Evolutionary conservation across 2,888 invertebrate species (phyloP).

Genomic region (Eilema griseolum): DNA sequence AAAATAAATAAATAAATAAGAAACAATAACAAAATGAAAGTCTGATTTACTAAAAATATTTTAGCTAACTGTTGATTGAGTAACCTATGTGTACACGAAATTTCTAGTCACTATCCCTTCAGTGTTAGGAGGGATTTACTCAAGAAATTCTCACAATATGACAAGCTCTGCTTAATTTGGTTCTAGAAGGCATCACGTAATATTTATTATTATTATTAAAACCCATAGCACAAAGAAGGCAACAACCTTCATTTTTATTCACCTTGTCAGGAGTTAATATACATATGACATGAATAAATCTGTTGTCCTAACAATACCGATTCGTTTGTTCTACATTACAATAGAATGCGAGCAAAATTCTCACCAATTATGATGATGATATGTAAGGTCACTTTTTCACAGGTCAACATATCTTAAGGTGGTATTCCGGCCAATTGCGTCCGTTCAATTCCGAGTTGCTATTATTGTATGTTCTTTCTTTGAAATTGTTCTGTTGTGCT

Average conservation of each 20-base stretch:
- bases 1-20: too few species aligned
- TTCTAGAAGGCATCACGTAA: too few species aligned
- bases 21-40: too few species aligned
- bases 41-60: too few species aligned
- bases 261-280: slow-evolving; percentile 13
- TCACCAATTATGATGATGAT: slow-evolving; percentile 29
- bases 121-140: too few species aligned
- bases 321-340: slow-evolving; percentile 32
- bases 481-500: too few species aligned
- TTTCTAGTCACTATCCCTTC: too few species aligned
- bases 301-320: slow-evolving; percentile 16
- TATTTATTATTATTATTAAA: not conserved
- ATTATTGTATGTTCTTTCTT: too few species aligned
- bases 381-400: slow-evolving; percentile 42
- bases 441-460: not conserved
- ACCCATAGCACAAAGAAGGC: not conserved
- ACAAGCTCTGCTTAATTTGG: too few species aligned
- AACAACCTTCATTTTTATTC: not conserved
- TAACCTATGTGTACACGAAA: too few species aligned
- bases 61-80: too few species aligned
- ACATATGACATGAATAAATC: not conserved
- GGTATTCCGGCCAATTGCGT: not conserved
- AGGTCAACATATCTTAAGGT: slow-evolving; percentile 6
- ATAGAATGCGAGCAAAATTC: slow-evolving; percentile 34
- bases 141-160: too few species aligned